Percentiles rank a stretch among this genome's conserved stretches.
These are phyloP conservation scores for Crocodylus rhombifer DNA, from an alignment of 2,797 vertebrate genomes.

Conservation along the genomic window DNA sequence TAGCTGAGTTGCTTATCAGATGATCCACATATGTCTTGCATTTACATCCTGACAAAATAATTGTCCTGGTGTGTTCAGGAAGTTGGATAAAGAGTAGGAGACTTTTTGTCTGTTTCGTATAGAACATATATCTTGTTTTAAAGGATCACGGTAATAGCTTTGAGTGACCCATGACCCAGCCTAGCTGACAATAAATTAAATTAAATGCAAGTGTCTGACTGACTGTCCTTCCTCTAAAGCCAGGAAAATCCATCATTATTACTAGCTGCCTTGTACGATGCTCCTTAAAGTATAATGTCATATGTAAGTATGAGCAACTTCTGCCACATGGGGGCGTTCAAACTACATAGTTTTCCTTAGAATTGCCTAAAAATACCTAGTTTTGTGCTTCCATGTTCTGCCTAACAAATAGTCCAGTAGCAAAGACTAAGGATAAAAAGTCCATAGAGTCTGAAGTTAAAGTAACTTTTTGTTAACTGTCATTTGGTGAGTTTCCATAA, in stretches of 20 bases:
- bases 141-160: background rate
- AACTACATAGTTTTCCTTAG: conserved; percentile 4
- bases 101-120: background rate
- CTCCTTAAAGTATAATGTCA: rapidly evolving
- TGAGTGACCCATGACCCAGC: background rate
- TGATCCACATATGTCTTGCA: background rate
- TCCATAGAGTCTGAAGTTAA: too few relatives aligned
- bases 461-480: background rate
- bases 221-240: background rate
- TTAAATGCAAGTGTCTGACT: too few relatives aligned
- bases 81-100: background rate
- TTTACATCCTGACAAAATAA: background rate
- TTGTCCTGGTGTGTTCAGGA: background rate
- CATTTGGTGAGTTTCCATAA: background rate
- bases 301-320: background rate
- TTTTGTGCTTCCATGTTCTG: background rate
- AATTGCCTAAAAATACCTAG: background rate
- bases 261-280: background rate
- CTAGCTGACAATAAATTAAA: background rate
- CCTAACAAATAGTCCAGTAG: background rate
- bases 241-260: background rate
- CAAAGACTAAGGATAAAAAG: background rate
- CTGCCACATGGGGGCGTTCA: conserved; percentile 71
- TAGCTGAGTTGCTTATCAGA: background rate
- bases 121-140: background rate